Conservation (phyloP, 2,113 vertebrate genomes). For the Recurvirostra avosetta region DNA sequence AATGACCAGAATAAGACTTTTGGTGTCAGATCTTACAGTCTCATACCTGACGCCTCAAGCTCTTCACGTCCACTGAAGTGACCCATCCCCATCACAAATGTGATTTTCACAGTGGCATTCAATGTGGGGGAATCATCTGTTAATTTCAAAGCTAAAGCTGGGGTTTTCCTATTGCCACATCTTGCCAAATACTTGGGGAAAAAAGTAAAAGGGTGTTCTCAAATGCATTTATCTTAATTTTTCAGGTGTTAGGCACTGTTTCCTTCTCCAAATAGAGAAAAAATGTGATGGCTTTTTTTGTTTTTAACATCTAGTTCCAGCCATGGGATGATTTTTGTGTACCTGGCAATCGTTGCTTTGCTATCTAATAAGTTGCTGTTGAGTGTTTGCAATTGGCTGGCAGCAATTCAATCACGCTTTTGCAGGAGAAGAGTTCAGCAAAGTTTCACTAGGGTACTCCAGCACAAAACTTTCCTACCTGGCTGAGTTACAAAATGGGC, state of each 20-base stretch:
- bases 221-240: not conserved
- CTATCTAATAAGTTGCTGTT: not conserved
- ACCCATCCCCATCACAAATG: not conserved
- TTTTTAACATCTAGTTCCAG: not conserved
- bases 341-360: not conserved
- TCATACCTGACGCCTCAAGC: not conserved
- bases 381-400: not conserved
- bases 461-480: not conserved
- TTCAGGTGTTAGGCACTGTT: not conserved
- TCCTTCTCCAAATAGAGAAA: not conserved
- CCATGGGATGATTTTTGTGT: not conserved
- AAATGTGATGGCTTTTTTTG: not conserved
- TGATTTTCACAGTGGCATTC: not conserved
- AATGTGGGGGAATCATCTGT: not conserved
- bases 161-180: not conserved
- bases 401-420: not conserved
- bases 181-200: not conserved
- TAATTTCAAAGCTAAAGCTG: not conserved
- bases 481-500: not conserved
- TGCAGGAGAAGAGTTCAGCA: not conserved
- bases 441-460: conserved; percentile 1
- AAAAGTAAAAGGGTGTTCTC: not conserved
- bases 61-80: not conserved
- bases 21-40: not conserved
- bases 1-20: not conserved